Evolutionary conservation across 2,797 vertebrate species (phyloP).

Genomic region (Catostomus latipinnis): DNA sequence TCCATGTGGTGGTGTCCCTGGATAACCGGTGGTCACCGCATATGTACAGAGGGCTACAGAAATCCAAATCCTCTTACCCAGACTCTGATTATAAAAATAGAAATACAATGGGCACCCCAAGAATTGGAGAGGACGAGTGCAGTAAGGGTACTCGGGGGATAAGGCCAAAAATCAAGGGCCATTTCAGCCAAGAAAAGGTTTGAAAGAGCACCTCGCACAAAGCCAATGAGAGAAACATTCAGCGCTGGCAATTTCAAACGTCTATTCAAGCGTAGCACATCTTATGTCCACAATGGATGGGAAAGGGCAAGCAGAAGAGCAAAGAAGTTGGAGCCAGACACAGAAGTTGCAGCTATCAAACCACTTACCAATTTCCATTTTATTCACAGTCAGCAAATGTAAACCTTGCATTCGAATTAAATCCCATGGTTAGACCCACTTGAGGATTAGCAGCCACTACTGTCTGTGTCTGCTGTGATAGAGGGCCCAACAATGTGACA

Average conservation of each 20-base stretch:
- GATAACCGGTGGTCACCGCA: slow-evolving; percentile 57
- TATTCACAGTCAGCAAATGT: slow-evolving; percentile 21
- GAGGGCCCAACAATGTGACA: slow-evolving; percentile 50
- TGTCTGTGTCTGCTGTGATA: background rate
- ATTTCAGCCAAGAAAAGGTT: slow-evolving; percentile 44
- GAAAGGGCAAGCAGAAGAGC: slow-evolving; percentile 18
- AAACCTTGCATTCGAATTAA: slow-evolving; percentile 12
- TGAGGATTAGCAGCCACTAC: background rate
- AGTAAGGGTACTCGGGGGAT: slow-evolving; percentile 47
- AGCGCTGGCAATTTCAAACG: slow-evolving; percentile 31
- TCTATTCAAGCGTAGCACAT: slow-evolving; percentile 26
- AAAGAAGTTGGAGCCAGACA: background rate
- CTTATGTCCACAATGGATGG: slow-evolving; percentile 21
- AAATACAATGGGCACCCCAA: slow-evolving; percentile 55
- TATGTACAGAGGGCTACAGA: slow-evolving; percentile 63
- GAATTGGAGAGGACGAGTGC: slow-evolving; percentile 46
- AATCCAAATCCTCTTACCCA: slow-evolving; percentile 63
- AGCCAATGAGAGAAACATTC: slow-evolving; percentile 50
- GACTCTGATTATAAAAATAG: slow-evolving; percentile 62
- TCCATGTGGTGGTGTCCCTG: slow-evolving; percentile 51
- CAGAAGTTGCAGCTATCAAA: slow-evolving; percentile 10
- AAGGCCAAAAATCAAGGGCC: slow-evolving; percentile 57
- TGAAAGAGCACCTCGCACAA: slow-evolving; percentile 46
- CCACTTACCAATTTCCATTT: slow-evolving; percentile 30
- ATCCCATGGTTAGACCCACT: slow-evolving; percentile 15